phyloP scores from a whole-genome alignment of 2,888 invertebrate species.

The Lithodes maja region DNA sequence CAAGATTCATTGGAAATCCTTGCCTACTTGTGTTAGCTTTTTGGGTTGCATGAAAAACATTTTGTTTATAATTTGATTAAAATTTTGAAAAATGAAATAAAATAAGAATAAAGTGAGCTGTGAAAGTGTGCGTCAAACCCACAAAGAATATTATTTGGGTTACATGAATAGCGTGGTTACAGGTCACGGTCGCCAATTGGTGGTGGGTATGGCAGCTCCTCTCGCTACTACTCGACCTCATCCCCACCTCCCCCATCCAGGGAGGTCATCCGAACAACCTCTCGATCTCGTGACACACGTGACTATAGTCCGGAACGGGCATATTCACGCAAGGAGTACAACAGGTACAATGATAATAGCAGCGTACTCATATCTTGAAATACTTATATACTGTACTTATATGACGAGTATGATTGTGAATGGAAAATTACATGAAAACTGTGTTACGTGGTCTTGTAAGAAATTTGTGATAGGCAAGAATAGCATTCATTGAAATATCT shows the following conservation, averaged over 20 bases:
- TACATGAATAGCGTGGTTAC: slow-evolving; percentile 66
- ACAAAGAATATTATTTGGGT: slow-evolving; percentile 52
- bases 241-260: slow-evolving; percentile 64
- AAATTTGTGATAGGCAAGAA: slow-evolving; percentile 45
- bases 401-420: slow-evolving; percentile 58
- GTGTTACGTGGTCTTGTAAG: slow-evolving; percentile 35
- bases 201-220: slow-evolving; percentile 66
- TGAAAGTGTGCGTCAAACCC: slow-evolving; percentile 50
- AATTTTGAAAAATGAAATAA: slow-evolving; percentile 44
- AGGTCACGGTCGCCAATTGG: slow-evolving; percentile 67
- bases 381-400: slow-evolving; percentile 5
- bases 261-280: slow-evolving; percentile 63
- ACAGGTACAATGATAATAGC: slow-evolving; percentile 64
- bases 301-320: slow-evolving; percentile 63
- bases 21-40: slow-evolving; percentile 67
- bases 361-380: slow-evolving; percentile 57
- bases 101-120: slow-evolving; percentile 46
- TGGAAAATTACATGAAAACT: slow-evolving; percentile 60
- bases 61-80: slow-evolving; percentile 31
- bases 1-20: slow-evolving; percentile 56
- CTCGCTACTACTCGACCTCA: slow-evolving; percentile 64
- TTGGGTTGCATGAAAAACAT: slow-evolving; percentile 62
- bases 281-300: slow-evolving; percentile 62
- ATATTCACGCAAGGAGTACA: slow-evolving; percentile 65
- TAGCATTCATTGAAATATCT: slow-evolving; percentile 51